These are phyloP conservation scores for Ditylenchus weischeri DNA, from an alignment of 2,888 invertebrate species.

Conservation along the genomic window DNA sequence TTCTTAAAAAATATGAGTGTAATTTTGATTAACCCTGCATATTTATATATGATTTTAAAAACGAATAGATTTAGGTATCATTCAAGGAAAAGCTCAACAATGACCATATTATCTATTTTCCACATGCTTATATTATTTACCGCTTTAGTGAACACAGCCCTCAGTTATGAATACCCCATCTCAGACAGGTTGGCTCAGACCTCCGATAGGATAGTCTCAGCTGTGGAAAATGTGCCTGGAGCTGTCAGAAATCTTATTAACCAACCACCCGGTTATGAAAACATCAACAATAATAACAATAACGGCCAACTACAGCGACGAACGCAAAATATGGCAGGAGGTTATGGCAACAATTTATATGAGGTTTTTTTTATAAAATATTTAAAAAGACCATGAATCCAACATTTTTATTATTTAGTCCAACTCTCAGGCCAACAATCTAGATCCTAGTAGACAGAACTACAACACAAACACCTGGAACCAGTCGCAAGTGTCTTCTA, in stretches of 20 bases:
- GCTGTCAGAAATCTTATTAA: neutral
- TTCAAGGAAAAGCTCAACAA: no score
- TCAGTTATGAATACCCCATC: neutral
- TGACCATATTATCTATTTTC: no score
- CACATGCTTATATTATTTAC: no score
- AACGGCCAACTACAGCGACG: neutral
- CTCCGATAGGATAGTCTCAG: neutral
- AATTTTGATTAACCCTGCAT: no score
- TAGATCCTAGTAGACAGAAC: neutral
- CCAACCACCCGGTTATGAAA: neutral
- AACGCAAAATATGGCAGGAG: neutral
- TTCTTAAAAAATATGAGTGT: no score
- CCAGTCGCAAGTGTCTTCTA: neutral
- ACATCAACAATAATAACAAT: no score
- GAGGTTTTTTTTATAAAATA: neutral
- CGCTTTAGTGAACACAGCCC: neutral
- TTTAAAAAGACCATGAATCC: neutral
- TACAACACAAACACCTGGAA: constrained; percentile 1
- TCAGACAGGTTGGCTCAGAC: constrained; percentile 2
- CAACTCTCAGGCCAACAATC: neutral
- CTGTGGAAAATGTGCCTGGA: neutral
- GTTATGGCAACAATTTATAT: neutral
- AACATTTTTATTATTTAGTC: neutral
- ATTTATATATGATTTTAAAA: no score
- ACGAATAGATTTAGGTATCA: no score